Evolutionary conservation across 2,888 invertebrate genomes (phyloP).

Genomic region (Caenorhabditis becei): DNA sequence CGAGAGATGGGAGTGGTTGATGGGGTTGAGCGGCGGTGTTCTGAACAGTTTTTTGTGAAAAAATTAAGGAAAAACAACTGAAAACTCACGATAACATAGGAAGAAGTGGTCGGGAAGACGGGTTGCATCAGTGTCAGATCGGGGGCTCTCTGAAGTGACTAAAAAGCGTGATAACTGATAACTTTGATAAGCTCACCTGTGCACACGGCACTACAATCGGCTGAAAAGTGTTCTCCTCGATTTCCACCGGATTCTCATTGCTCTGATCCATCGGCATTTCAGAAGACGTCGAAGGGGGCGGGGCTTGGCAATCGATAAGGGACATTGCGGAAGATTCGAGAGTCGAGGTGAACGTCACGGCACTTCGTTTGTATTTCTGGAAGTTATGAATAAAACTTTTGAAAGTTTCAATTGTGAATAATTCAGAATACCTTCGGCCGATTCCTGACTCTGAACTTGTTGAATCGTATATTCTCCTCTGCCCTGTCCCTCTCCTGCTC

Average conservation of each 20-base stretch:
- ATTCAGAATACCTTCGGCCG: no score
- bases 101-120: conserved; percentile 40
- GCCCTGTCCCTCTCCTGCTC: conserved; percentile 31
- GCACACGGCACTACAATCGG: conserved; percentile 43
- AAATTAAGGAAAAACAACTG: no score
- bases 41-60: conserved; percentile 4
- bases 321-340: neutral
- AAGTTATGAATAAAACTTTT: no score
- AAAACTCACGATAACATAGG: conserved; percentile 36
- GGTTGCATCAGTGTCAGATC: conserved; percentile 36
- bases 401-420: no score
- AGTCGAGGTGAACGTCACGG: conserved; percentile 36
- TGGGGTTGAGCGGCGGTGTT: conserved; percentile 14
- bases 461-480: conserved; percentile 41
- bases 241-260: conserved; percentile 10
- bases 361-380: conserved; percentile 47
- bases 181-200: no score
- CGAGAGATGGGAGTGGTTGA: neutral
- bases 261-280: conserved; percentile 9
- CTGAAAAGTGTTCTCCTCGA: conserved; percentile 39
- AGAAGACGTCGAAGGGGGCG: neutral
- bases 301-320: neutral
- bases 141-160: conserved; percentile 13
- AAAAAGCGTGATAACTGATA: no score
- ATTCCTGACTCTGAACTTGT: conserved; percentile 53